Base-by-base conservation (phyloP, 2,888 invertebrate genomes). In the Hypomecis atomaria region DNA sequence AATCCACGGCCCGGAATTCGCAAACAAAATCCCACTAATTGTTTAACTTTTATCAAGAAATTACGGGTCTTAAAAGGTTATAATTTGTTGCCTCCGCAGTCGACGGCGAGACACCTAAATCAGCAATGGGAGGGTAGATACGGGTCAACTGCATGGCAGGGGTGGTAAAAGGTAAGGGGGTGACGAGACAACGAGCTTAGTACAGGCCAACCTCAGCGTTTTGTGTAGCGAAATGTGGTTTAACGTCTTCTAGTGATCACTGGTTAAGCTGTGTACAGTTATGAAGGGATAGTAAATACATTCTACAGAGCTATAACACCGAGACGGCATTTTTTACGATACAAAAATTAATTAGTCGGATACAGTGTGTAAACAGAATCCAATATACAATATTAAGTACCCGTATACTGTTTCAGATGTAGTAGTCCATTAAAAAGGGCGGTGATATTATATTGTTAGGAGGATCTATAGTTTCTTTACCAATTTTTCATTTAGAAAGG, bases 1-100 rank as follows among this genome's bases (percentile, higher is more conserved):
- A 61, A 67, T 58, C 52, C 58, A 34, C 38, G 58, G 59, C 52
- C 63, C 54, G 53, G 56, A 65, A 65, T 56, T 59, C 50, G 45
- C 54, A 71, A 71, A 63, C 49, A 56, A 67, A 62, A 59, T 66
- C 58, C 58, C 63, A 58, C 62, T 68, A 73, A 71, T 76, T 74
- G 71, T 73, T 71, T 71, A 73, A 72, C 68, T 70, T 71, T 68
- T 65, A 64, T 62, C 64, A 68, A 71, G 62, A 71, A 70, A 75
- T 77, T 75, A 74, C 75, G 76, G 76, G 76, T 72, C 77, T 74
- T 78, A 78, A 81, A 80, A 81, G 82, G 86, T 87, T 85, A 83
- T 83, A 83, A 86, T 88, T 84, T 85, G 78, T 78, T 78, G 78
- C 76, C 81, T 77, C 76, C 72, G 72, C 69, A 72, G 74, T 71